Percentiles rank a stretch among this genome's conserved stretches.
These are phyloP conservation scores for Mamestra configurata DNA, from an alignment of 1,140 invertebrate species.

Conservation along the genomic window DNA sequence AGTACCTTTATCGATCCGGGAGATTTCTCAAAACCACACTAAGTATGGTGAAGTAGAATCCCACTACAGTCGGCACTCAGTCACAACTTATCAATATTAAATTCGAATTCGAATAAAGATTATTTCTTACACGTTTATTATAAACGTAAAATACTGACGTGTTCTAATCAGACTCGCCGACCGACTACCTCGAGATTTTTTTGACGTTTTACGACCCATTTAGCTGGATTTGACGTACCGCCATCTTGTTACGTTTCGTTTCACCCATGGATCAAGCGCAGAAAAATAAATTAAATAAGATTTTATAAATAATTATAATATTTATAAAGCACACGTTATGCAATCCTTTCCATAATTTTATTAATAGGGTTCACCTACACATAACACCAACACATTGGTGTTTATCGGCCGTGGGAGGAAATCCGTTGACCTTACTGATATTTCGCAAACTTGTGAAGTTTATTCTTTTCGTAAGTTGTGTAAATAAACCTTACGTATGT, in stretches of 20 bases:
- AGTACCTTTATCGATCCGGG: slow-evolving; percentile 51
- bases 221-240: slow-evolving; percentile 50
- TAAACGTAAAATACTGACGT: slow-evolving; percentile 54
- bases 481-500: slow-evolving; percentile 17
- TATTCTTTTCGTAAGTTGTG: slow-evolving; percentile 28
- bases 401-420: slow-evolving; percentile 53
- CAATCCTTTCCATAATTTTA: slow-evolving; percentile 12
- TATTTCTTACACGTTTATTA: slow-evolving; percentile 31
- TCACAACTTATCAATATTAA: neutral
- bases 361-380: slow-evolving; percentile 52
- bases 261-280: neutral
- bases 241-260: slow-evolving; percentile 55
- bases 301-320: neutral
- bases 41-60: neutral
- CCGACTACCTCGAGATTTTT: slow-evolving; percentile 4
- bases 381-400: slow-evolving; percentile 55
- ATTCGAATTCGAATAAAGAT: slow-evolving; percentile 9
- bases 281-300: neutral
- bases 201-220: slow-evolving; percentile 38
- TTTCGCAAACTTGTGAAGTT: slow-evolving; percentile 56
- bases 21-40: slow-evolving; percentile 45
- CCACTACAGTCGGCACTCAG: neutral
- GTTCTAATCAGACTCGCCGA: slow-evolving; percentile 53
- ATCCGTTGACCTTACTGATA: slow-evolving; percentile 56
- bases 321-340: no score